phyloP scores from a whole-genome alignment of 2,797 vertebrate species.

The Euphonia xanthogaster region DNA sequence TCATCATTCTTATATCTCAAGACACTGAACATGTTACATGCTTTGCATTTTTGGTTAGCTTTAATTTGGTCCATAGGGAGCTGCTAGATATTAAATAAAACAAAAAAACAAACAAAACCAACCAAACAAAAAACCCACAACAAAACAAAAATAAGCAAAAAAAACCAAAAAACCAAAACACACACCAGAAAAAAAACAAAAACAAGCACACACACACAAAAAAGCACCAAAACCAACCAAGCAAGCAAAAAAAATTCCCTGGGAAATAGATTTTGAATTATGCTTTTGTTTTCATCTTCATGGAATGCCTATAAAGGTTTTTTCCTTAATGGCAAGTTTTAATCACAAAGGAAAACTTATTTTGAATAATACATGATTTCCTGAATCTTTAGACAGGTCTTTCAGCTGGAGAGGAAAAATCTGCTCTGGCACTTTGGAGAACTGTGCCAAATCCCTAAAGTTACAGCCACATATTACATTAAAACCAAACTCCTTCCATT shows the following conservation, averaged over 20 bases:
- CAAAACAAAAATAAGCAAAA: neutral
- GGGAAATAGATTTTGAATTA: neutral
- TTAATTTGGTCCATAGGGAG: neutral
- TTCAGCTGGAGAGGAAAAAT: neutral
- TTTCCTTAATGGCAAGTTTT: neutral
- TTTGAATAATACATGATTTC: neutral
- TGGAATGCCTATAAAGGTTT: neutral
- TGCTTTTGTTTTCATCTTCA: neutral
- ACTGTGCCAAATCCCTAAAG: neutral
- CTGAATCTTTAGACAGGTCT: neutral
- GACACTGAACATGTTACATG: neutral
- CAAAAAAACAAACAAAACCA: neutral
- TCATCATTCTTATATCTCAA: neutral
- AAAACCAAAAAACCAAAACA: neutral
- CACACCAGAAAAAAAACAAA: rapidly evolving
- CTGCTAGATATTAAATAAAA: neutral
- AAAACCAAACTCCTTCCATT: neutral
- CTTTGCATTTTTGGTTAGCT: neutral
- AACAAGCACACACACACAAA: neutral
- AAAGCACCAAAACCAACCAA: neutral
- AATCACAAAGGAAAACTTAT: neutral
- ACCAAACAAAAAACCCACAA: neutral
- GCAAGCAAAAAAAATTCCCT: neutral
- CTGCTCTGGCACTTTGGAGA: neutral
- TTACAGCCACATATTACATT: neutral